Conservation (phyloP, 2,797 vertebrate genomes). For the Myotis pilosus region DNA sequence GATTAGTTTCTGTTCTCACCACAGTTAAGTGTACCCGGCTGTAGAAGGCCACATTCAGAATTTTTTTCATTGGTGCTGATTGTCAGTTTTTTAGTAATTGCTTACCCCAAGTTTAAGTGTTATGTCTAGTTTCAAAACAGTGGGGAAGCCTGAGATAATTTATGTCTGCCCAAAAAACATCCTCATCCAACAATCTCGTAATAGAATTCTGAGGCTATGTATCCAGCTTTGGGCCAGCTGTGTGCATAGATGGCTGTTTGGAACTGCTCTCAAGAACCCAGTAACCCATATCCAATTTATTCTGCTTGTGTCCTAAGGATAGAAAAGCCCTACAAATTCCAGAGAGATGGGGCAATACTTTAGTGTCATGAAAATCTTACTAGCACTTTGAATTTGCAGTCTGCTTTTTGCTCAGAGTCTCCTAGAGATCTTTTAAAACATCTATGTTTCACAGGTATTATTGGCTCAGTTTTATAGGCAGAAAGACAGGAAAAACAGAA, state of each 20-base stretch:
- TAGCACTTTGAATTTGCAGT: slow-evolving; percentile 55
- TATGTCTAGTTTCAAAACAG: slow-evolving; percentile 23
- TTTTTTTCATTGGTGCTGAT: neutral
- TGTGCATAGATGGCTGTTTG: neutral
- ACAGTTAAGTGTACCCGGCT: slow-evolving; percentile 46
- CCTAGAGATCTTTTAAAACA: slow-evolving; percentile 65
- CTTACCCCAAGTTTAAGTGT: slow-evolving; percentile 15
- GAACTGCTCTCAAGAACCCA: slow-evolving; percentile 18
- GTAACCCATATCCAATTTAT: slow-evolving; percentile 57
- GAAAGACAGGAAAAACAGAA: neutral
- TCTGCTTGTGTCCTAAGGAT: slow-evolving; percentile 41
- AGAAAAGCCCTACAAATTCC: slow-evolving; percentile 53
- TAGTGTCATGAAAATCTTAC: slow-evolving; percentile 44
- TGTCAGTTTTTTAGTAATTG: neutral
- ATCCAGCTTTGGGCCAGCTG: neutral
- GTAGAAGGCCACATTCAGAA: slow-evolving; percentile 11
- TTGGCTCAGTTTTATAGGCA: slow-evolving; percentile 41
- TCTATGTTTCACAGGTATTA: slow-evolving; percentile 62
- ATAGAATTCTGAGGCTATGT: slow-evolving; percentile 1
- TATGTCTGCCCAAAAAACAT: neutral
- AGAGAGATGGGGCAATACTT: slow-evolving; percentile 31
- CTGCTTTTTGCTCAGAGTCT: slow-evolving; percentile 36
- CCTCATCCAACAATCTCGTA: neutral
- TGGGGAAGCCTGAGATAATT: slow-evolving; percentile 15
- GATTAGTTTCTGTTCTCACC: slow-evolving; percentile 64